phyloP scores from a whole-genome alignment of 2,113 vertebrate species.

The Plectropomus leopardus region DNA sequence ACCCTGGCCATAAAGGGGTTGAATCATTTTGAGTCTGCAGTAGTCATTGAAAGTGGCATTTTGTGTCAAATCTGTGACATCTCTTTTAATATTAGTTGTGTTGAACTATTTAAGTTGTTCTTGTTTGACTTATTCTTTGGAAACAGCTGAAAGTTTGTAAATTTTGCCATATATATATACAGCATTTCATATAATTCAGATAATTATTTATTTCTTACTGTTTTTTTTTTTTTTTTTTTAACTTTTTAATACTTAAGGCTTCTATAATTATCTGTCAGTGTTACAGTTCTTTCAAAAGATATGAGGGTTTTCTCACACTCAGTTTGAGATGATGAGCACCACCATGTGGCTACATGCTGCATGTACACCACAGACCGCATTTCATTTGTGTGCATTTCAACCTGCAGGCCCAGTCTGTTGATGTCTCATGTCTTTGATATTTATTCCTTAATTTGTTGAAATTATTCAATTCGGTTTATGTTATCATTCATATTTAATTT shows the following conservation, averaged over 20 bases:
- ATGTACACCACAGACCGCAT: not conserved
- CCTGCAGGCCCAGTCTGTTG: not conserved
- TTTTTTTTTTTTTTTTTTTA: too few species aligned
- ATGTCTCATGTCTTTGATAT: not conserved
- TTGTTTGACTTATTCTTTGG: too few species aligned
- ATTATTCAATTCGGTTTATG: slow-evolving; percentile 16
- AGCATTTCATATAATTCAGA: too few species aligned
- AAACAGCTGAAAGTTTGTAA: too few species aligned
- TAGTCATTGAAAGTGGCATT: too few species aligned
- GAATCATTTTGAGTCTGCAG: too few species aligned
- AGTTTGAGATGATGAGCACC: slow-evolving; percentile 10
- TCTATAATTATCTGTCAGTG: not conserved
- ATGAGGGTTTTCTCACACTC: not conserved
- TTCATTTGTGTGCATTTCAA: not conserved
- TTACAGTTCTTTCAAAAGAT: not conserved
- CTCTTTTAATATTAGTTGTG: too few species aligned
- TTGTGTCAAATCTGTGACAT: too few species aligned
- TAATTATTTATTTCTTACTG: too few species aligned
- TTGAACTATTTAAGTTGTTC: too few species aligned
- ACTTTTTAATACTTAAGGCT: not conserved
- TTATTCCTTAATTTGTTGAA: not conserved
- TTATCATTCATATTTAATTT: slow-evolving; percentile 19
- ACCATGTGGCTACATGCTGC: slow-evolving; percentile 19
- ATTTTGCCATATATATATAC: too few species aligned
- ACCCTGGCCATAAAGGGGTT: too few species aligned